Conservation (phyloP, 2,888 invertebrate species). For the Ophraella communa region DNA sequence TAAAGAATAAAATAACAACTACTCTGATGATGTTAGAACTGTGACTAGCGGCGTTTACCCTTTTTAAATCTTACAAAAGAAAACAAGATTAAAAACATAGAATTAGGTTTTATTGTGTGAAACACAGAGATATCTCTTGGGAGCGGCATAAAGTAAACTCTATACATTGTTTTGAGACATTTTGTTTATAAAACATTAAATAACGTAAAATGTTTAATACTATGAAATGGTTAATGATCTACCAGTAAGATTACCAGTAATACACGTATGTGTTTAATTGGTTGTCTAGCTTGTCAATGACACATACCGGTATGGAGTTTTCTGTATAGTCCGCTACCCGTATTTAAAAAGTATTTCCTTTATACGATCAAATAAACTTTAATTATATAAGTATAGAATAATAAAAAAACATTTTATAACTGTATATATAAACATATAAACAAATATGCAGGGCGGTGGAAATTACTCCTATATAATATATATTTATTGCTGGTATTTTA, state of each 20-base stretch:
- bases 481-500: conserved; percentile 34
- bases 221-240: too few relatives aligned
- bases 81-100: conserved; percentile 52
- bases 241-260: too few relatives aligned
- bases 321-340: neutral
- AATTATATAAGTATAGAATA: conserved; percentile 38
- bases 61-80: conserved; percentile 45
- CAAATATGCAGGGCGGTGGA: conserved; percentile 37
- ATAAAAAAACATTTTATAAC: conserved; percentile 38
- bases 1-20: neutral
- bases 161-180: neutral
- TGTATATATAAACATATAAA: conserved; percentile 38
- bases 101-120: conserved; percentile 52
- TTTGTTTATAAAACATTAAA: too few relatives aligned
- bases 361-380: conserved; percentile 37
- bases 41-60: conserved; percentile 60
- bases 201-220: too few relatives aligned
- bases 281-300: too few relatives aligned
- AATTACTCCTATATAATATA: conserved; percentile 18
- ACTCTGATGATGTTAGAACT: conserved; percentile 55
- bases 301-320: too few relatives aligned
- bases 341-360: conserved; percentile 35
- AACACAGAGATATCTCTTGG: conserved; percentile 44
- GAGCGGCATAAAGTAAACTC: conserved; percentile 15
- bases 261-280: too few relatives aligned